phyloP scores from a whole-genome alignment of 2,888 invertebrate species.

The Silvanus unidentatus region DNA sequence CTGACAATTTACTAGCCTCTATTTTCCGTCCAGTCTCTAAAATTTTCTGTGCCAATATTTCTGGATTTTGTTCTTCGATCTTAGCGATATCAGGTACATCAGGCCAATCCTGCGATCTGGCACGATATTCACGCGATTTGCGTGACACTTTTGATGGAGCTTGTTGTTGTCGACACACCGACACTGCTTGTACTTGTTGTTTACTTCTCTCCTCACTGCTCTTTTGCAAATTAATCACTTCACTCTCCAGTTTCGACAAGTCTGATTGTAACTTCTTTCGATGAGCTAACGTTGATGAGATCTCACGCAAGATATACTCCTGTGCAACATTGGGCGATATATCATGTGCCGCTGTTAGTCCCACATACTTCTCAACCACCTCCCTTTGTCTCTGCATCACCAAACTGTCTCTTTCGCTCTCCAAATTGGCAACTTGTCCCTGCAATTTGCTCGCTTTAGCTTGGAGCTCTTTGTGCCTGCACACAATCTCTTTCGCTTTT shows the following conservation, averaged over 20 bases:
- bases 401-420: conserved; percentile 69
- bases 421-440: conserved; percentile 70
- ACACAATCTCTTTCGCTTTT: conserved; percentile 87
- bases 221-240: conserved; percentile 69
- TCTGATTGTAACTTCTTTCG: conserved; percentile 79
- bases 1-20: conserved; percentile 68
- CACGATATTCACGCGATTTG: conserved; percentile 65
- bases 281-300: conserved; percentile 75
- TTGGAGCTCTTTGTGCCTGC: conserved; percentile 87
- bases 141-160: conserved; percentile 46
- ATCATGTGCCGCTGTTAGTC: conserved; percentile 52
- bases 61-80: conserved; percentile 88
- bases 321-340: conserved; percentile 66
- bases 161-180: conserved; percentile 34
- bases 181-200: conserved; percentile 29
- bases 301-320: conserved; percentile 79
- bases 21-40: conserved; percentile 84
- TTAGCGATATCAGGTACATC: conserved; percentile 85
- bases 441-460: conserved; percentile 82
- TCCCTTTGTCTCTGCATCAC: conserved; percentile 70
- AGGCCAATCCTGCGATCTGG: conserved; percentile 86
- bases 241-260: conserved; percentile 71
- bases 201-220: conserved; percentile 59
- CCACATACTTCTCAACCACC: conserved; percentile 65
- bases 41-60: conserved; percentile 83